Evolutionary conservation across 2,888 invertebrate genomes (phyloP).

Genomic region (Rhingia rostrata): DNA sequence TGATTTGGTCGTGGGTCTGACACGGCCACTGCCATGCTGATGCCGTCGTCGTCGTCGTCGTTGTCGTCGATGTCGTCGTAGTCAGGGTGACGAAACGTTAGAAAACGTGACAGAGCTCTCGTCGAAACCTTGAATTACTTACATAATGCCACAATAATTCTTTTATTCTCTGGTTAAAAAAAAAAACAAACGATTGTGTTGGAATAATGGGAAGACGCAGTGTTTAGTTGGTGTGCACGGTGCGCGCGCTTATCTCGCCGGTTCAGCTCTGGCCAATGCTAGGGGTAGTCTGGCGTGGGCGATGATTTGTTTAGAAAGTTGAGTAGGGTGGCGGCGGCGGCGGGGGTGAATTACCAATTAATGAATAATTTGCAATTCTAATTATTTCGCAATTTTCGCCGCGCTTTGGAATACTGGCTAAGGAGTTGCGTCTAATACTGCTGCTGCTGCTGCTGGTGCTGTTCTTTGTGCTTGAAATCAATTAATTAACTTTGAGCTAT

Average conservation of each 20-base stretch:
- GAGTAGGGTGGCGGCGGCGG: neutral
- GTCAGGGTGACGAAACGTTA: conserved; percentile 43
- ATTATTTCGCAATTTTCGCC: conserved; percentile 53
- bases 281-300: neutral
- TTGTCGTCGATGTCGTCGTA: neutral
- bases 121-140: conserved; percentile 50
- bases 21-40: neutral
- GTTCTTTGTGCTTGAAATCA: conserved; percentile 66
- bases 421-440: too few species aligned
- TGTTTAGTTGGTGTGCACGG: conserved; percentile 3
- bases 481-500: conserved; percentile 67
- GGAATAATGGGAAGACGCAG: conserved; percentile 6
- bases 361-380: conserved; percentile 63
- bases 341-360: conserved; percentile 34
- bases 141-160: conserved; percentile 37
- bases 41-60: neutral
- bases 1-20: neutral
- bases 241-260: conserved; percentile 9
- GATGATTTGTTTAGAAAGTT: neutral
- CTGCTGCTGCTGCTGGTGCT: neutral
- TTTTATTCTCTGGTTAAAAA: conserved; percentile 19
- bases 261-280: neutral
- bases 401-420: conserved; percentile 36
- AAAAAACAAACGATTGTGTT: conserved; percentile 20
- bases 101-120: conserved; percentile 58